Evolutionary conservation across 1,140 invertebrate genomes (phyloP).

Genomic region (Orchesella cincta): DNA sequence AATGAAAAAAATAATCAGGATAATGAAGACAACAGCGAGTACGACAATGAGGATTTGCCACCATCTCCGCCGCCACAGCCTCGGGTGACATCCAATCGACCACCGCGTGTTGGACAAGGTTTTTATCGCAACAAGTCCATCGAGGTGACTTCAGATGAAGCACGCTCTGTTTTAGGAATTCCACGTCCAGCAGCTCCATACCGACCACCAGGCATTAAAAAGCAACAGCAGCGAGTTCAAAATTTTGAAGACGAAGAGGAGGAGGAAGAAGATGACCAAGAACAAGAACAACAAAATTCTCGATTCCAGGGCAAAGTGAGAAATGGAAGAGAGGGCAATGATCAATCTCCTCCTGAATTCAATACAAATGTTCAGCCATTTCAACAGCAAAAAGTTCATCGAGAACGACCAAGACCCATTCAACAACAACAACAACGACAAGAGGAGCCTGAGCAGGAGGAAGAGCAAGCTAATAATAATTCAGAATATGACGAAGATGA

Average conservation of each 20-base stretch:
- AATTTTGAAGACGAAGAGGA: background rate
- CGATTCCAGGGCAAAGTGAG: background rate
- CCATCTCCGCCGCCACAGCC: background rate
- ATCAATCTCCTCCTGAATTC: background rate
- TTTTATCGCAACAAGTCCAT: conserved; percentile 3
- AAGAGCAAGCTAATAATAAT: no score
- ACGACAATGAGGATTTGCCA: background rate
- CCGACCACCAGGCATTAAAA: background rate
- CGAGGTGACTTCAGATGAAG: conserved; percentile 40
- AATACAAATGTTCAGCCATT: background rate
- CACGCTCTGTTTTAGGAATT: conserved; percentile 35
- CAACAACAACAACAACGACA: background rate
- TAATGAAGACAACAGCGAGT: background rate
- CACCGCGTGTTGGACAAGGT: background rate
- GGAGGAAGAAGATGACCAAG: background rate
- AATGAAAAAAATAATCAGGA: conserved; percentile 19
- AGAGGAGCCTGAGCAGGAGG: background rate
- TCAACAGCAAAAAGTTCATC: background rate
- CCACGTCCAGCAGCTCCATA: conserved; percentile 19
- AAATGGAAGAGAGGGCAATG: background rate
- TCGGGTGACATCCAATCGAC: background rate
- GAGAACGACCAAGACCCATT: background rate
- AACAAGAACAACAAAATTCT: background rate
- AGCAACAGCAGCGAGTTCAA: background rate
- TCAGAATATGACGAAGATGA: no score